These are phyloP conservation scores for Scophthalmus maximus DNA, from an alignment of 2,113 vertebrate species.

Conservation along the genomic window DNA sequence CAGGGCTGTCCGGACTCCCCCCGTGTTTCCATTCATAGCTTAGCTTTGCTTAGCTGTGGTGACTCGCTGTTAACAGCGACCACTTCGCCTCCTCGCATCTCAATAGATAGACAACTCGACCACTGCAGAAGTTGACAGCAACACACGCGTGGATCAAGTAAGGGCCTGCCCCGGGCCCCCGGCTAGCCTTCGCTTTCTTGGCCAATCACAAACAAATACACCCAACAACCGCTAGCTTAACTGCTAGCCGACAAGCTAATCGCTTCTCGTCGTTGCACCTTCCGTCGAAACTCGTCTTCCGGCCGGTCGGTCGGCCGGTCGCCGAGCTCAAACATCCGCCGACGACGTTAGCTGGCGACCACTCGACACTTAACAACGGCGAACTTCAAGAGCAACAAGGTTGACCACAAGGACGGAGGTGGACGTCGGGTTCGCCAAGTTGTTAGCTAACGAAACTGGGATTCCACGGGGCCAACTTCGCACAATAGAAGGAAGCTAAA, in stretches of 20 bases:
- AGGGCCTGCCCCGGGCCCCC: constrained; percentile 42
- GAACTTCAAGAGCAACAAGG: constrained; percentile 66
- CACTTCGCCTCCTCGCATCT: no score
- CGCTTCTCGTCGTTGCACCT: background rate
- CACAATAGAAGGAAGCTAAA: constrained; percentile 17
- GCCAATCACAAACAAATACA: constrained; percentile 14
- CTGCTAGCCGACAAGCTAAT: constrained; percentile 17
- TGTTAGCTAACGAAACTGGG: constrained; percentile 40
- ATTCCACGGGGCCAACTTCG: constrained; percentile 40
- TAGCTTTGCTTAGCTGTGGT: background rate
- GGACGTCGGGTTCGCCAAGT: constrained; percentile 37
- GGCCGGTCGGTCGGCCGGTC: fast-evolving
- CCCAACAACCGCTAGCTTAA: constrained; percentile 10
- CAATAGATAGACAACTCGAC: background rate
- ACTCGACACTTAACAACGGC: constrained; percentile 12
- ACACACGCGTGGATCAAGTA: constrained; percentile 22
- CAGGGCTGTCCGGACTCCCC: constrained; percentile 18
- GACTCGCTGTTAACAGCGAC: background rate
- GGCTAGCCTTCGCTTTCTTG: constrained; percentile 52
- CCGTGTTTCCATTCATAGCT: constrained; percentile 41
- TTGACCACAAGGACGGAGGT: constrained; percentile 73
- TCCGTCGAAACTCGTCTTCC: constrained; percentile 5
- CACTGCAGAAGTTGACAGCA: constrained; percentile 49
- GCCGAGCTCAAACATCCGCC: background rate
- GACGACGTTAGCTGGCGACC: background rate